Percentiles rank a stretch among this genome's conserved stretches.
Evolutionary conservation across 37 sponge, comb jelly and placozoan genomes (phyloP).

Genomic region (Corticium candelabrum): DNA sequence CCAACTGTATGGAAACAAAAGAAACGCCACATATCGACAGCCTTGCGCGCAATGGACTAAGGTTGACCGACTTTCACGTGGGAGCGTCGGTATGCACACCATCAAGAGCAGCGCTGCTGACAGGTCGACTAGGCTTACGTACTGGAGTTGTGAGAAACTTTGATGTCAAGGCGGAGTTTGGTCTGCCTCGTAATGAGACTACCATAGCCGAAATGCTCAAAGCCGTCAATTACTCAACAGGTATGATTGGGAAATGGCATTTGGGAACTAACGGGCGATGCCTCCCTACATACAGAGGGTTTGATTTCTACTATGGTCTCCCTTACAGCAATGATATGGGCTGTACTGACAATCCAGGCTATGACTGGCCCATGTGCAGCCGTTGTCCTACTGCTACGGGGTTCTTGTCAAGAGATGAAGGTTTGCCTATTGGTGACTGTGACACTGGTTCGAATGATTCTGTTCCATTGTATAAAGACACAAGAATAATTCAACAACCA

Average conservation of each 20-base stretch:
- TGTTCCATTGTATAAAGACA: background rate
- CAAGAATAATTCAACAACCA: background rate
- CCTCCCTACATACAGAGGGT: background rate
- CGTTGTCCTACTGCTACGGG: no score
- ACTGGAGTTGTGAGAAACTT: background rate
- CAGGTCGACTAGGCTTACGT: slow-evolving; percentile 1
- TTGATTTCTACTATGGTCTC: background rate
- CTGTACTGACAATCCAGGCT: background rate
- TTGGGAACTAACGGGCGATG: no score
- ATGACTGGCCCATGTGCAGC: background rate
- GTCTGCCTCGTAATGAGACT: background rate
- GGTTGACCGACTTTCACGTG: background rate
- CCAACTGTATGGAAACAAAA: background rate
- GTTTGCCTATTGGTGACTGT: background rate
- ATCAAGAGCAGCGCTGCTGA: slow-evolving; percentile 1
- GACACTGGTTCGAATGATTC: background rate
- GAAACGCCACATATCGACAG: slow-evolving; percentile 5
- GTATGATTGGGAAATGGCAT: slow-evolving; percentile 13
- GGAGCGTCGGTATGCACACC: background rate
- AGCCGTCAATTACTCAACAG: background rate
- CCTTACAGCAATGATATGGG: background rate
- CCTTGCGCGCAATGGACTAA: background rate
- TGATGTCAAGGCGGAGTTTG: background rate
- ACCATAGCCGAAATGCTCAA: background rate
- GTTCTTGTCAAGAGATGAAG: background rate